phyloP scores from a whole-genome alignment of 2,888 invertebrate genomes.

The Pachymerium ferrugineum region DNA sequence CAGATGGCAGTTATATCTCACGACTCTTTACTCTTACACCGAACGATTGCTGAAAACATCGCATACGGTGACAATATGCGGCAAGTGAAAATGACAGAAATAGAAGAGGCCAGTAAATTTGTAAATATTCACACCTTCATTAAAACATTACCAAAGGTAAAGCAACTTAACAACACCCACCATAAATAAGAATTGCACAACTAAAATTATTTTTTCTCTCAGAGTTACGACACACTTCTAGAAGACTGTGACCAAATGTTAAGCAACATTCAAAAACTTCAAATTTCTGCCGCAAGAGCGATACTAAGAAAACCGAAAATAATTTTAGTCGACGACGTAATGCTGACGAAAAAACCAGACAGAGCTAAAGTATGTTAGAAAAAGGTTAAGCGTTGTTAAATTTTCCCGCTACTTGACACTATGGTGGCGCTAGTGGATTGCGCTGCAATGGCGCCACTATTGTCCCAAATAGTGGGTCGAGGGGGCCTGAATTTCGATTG shows the following conservation, averaged over 20 bases:
- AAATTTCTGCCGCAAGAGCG: conserved; percentile 27
- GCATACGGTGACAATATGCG: background rate
- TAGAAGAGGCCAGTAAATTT: background rate
- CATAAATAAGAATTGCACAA: background rate
- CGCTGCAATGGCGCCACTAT: too few relatives aligned
- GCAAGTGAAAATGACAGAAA: background rate
- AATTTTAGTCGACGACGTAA: conserved; percentile 10
- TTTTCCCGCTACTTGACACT: too few relatives aligned
- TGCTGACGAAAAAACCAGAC: background rate
- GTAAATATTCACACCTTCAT: background rate
- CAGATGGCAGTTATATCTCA: conserved; percentile 26
- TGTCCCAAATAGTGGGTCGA: too few relatives aligned
- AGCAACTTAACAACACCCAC: background rate
- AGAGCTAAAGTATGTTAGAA: background rate
- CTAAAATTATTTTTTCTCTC: background rate
- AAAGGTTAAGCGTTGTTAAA: background rate
- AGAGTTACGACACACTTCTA: conserved; percentile 29
- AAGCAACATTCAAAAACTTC: background rate
- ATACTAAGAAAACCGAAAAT: conserved; percentile 9
- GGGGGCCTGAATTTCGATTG: too few relatives aligned
- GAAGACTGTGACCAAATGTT: background rate
- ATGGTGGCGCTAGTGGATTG: too few relatives aligned
- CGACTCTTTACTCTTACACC: background rate
- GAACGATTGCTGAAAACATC: conserved; percentile 28
- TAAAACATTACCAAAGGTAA: background rate